Conservation (phyloP, 2,888 invertebrate species). For the Spodoptera picta region DNA sequence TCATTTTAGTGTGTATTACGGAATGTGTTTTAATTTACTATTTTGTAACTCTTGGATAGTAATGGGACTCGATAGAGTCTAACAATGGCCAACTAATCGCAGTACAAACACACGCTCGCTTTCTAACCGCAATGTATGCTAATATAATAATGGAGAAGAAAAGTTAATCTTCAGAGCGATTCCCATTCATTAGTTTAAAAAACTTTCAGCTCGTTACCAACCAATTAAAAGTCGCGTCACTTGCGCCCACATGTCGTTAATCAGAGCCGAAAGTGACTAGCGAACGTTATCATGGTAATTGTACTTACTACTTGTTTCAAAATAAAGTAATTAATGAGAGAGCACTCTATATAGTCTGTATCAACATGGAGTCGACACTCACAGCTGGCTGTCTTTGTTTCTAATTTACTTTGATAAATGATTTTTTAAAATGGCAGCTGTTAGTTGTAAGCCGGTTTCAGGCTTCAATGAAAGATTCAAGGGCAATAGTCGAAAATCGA, state of each 20-base stretch:
- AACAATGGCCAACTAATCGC: slow-evolving; percentile 54
- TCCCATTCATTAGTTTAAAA: slow-evolving; percentile 80
- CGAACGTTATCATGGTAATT: slow-evolving; percentile 50
- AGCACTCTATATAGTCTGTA: neutral
- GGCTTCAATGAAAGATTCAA: too few species aligned
- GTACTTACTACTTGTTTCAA: slow-evolving; percentile 16
- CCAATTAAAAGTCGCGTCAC: slow-evolving; percentile 79
- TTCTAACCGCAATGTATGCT: slow-evolving; percentile 71
- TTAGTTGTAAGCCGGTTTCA: too few species aligned
- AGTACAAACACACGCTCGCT: slow-evolving; percentile 68
- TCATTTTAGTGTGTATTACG: slow-evolving; percentile 46
- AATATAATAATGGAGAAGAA: slow-evolving; percentile 72
- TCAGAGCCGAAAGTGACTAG: slow-evolving; percentile 78
- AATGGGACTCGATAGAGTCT: slow-evolving; percentile 17
- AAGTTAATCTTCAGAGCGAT: slow-evolving; percentile 69
- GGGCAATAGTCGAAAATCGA: too few species aligned
- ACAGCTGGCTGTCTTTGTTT: too few species aligned
- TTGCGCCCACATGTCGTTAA: slow-evolving; percentile 67
- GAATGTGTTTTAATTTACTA: slow-evolving; percentile 31
- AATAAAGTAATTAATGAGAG: slow-evolving; percentile 2
- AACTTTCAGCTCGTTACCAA: slow-evolving; percentile 79
- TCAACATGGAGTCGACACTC: too few species aligned
- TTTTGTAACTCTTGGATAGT: slow-evolving; percentile 41
- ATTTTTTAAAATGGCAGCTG: too few species aligned
- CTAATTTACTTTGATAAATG: too few species aligned